These are phyloP conservation scores for Champsocephalus gunnari DNA, from an alignment of 2,797 vertebrate species.

Conservation along the genomic window DNA sequence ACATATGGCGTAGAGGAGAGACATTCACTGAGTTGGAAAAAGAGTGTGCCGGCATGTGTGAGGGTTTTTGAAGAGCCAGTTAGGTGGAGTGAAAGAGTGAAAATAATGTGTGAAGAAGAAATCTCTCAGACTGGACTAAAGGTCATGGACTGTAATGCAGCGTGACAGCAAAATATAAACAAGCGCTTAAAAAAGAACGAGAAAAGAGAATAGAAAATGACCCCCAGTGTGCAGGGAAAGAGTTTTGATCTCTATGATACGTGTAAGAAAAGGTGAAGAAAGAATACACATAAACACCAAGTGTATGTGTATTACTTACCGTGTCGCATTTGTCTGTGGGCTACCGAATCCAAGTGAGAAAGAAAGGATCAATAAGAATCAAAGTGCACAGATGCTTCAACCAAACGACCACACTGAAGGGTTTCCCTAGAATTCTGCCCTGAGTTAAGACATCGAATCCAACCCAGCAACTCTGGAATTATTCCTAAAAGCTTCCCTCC, in stretches of 20 bases:
- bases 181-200: conserved; percentile 35
- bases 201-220: conserved; percentile 43
- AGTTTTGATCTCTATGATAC: conserved; percentile 23
- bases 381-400: conserved; percentile 49
- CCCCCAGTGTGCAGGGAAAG: conserved; percentile 46
- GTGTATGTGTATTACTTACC: conserved; percentile 81
- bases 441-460: conserved; percentile 40
- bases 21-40: conserved; percentile 10
- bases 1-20: conserved; percentile 57
- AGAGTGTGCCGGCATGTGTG: neutral
- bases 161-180: conserved; percentile 52
- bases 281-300: conserved; percentile 73
- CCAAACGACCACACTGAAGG: conserved; percentile 16
- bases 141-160: conserved; percentile 62
- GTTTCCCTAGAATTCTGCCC: conserved; percentile 7
- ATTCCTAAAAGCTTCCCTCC: conserved; percentile 41
- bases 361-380: conserved; percentile 77
- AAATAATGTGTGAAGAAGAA: conserved; percentile 39
- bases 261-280: conserved; percentile 34
- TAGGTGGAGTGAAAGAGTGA: conserved; percentile 37
- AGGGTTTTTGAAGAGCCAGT: conserved; percentile 22
- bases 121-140: conserved; percentile 43
- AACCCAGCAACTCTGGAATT: conserved; percentile 44
- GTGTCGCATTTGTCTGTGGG: conserved; percentile 81
- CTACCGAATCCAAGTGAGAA: conserved; percentile 83